These are phyloP conservation scores for Agrenia bidenticulata DNA, from an alignment of 2,888 invertebrate species.

Conservation along the genomic window DNA sequence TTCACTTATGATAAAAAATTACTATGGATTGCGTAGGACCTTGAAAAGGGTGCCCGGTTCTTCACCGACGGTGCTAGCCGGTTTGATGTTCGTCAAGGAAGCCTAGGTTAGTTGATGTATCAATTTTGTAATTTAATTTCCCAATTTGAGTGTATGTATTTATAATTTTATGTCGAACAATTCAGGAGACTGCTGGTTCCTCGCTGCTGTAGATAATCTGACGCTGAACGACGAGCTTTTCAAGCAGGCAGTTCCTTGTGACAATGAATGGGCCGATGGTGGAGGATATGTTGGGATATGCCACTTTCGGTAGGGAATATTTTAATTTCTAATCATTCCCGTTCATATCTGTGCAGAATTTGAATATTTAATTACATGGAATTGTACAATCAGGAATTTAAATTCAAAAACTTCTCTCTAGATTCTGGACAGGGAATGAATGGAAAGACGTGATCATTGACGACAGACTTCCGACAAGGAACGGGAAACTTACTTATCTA, in stretches of 20 bases:
- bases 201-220: slow-evolving; percentile 12
- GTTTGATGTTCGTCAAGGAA: slow-evolving; percentile 64
- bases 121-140: too few relatives aligned
- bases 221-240: slow-evolving; percentile 57
- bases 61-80: slow-evolving; percentile 61
- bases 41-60: slow-evolving; percentile 58
- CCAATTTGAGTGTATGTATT: too few relatives aligned
- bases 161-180: too few relatives aligned
- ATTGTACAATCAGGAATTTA: too few relatives aligned
- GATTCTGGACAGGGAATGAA: neutral
- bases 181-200: slow-evolving; percentile 54
- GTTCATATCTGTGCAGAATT: neutral
- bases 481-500: slow-evolving; percentile 14
- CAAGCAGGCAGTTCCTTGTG: slow-evolving; percentile 60
- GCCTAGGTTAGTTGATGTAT: too few relatives aligned
- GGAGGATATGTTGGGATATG: slow-evolving; percentile 60
- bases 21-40: slow-evolving; percentile 55
- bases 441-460: slow-evolving; percentile 15
- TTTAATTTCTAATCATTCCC: neutral
- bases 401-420: neutral
- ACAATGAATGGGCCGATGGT: slow-evolving; percentile 58
- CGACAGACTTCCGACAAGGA: slow-evolving; percentile 11
- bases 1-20: neutral
- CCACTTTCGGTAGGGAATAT: slow-evolving; percentile 54
- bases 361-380: neutral